Percentiles rank a stretch among this genome's conserved stretches.
Conservation (phyloP, 2,797 vertebrate genomes). For the Liparis tanakae region DNA sequence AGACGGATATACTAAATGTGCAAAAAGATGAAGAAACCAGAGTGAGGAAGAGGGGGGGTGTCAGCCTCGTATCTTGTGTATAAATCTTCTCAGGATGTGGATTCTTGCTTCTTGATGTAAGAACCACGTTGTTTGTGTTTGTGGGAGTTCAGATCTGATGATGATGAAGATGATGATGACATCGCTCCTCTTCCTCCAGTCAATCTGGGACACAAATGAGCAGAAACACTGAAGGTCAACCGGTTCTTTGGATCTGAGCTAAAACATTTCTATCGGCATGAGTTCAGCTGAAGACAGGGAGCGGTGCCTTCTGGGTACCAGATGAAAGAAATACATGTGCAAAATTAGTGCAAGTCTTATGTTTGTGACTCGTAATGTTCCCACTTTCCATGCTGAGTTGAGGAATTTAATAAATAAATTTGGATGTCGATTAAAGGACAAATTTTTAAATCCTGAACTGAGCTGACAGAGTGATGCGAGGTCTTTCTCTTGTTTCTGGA, state of each 20-base stretch:
- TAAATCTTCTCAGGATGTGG: neutral
- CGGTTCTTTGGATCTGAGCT: constrained; percentile 4
- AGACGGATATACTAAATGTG: neutral
- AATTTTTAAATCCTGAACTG: no score
- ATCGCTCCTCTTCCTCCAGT: constrained; percentile 4
- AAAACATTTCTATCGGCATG: neutral
- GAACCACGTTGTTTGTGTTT: neutral
- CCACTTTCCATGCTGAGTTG: no score
- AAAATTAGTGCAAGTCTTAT: no score
- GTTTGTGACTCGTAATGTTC: no score
- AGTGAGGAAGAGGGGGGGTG: neutral
- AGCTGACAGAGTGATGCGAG: no score
- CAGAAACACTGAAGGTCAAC: constrained; percentile 10
- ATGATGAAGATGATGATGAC: neutral
- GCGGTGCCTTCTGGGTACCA: neutral
- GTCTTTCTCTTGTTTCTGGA: no score
- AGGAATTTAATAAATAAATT: no score
- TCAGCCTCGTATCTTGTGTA: neutral
- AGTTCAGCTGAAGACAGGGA: neutral
- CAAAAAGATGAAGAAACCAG: neutral
- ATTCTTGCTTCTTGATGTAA: neutral
- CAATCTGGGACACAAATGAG: constrained; percentile 8
- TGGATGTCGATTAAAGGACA: no score
- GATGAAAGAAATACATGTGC: neutral
- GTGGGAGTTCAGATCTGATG: neutral